A percentile compares a stretch with the other conserved stretches of the same genome.
Evolutionary conservation across 2,888 invertebrate genomes (phyloP).

Genomic region (Agrochola litura): DNA sequence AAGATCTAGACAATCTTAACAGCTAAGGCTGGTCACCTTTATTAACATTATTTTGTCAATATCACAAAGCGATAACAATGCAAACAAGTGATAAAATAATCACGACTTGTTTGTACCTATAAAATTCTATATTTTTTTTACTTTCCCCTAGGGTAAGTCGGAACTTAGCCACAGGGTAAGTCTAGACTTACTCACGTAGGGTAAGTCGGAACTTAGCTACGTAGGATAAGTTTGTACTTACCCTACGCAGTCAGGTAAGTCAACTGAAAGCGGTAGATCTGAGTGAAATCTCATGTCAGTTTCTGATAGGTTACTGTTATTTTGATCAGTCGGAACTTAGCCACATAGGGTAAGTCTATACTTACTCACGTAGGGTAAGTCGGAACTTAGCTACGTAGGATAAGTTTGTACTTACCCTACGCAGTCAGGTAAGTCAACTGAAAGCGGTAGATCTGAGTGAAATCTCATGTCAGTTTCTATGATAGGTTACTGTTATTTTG

Average conservation of each 20-base stretch:
- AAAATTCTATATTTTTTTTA: background rate
- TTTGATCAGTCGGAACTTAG: background rate
- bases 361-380: background rate
- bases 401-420: background rate
- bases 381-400: background rate
- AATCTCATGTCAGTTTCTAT: background rate
- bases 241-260: background rate
- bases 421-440: background rate
- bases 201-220: background rate
- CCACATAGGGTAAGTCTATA: background rate
- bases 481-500: background rate
- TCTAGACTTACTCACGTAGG: background rate
- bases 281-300: background rate
- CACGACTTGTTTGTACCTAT: background rate
- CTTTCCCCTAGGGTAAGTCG: background rate
- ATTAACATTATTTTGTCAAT: slow-evolving; percentile 11
- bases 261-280: background rate
- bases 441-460: background rate
- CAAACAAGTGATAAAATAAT: background rate
- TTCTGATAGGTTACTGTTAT: background rate
- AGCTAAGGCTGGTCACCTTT: background rate
- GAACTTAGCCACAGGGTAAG: no score
- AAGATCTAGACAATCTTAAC: background rate
- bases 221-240: background rate
- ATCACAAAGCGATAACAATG: slow-evolving; percentile 16